phyloP scores from a whole-genome alignment of 2,888 invertebrate genomes.

The Amiota mariae region DNA sequence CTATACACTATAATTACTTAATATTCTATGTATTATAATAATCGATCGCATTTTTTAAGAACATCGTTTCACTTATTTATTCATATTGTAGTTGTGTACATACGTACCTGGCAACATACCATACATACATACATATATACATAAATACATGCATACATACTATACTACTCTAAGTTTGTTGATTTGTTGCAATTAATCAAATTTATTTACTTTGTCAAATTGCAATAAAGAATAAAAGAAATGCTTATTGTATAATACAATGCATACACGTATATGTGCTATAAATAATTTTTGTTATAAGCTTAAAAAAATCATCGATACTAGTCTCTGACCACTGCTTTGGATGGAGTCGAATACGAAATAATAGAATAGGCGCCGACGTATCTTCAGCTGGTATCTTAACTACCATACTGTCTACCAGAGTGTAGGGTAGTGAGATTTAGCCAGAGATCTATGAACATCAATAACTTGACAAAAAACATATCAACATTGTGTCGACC shows the following conservation, averaged over 20 bases:
- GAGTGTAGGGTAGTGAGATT: too few species aligned
- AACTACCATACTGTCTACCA: too few species aligned
- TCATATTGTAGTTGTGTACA: conserved; percentile 1
- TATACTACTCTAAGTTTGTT: neutral
- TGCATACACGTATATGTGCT: neutral
- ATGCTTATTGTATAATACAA: neutral
- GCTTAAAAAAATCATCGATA: neutral
- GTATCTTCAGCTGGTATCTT: too few species aligned
- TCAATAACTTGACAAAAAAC: too few species aligned
- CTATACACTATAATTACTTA: too few species aligned
- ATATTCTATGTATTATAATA: too few species aligned
- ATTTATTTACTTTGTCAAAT: conserved; percentile 16
- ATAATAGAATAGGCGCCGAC: too few species aligned
- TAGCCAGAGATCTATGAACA: too few species aligned
- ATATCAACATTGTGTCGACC: too few species aligned
- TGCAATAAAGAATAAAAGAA: conserved; percentile 5
- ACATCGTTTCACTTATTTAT: too few species aligned
- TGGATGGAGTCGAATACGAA: too few species aligned
- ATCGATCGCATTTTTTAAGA: too few species aligned
- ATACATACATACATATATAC: conserved; percentile 21
- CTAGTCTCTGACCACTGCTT: neutral
- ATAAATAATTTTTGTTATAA: neutral
- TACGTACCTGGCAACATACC: neutral
- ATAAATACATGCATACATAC: neutral
- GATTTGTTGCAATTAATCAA: conserved; percentile 6